phyloP scores from a whole-genome alignment of 2,797 vertebrate species.

The Streptopelia turtur region DNA sequence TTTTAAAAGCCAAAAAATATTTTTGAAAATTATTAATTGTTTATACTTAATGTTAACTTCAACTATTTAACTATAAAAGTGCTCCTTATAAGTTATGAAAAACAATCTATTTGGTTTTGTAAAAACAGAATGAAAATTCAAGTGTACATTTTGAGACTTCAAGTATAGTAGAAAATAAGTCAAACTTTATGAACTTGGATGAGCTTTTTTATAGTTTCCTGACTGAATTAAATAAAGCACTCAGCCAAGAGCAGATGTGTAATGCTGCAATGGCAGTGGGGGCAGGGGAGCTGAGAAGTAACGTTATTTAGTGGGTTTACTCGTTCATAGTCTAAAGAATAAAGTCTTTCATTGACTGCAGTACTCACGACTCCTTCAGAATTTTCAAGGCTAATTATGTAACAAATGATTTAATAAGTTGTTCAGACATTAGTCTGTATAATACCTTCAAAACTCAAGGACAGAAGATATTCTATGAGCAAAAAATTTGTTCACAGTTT shows the following conservation, averaged over 20 bases:
- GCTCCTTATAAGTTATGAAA: neutral
- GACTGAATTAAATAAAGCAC: neutral
- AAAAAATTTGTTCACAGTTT: neutral
- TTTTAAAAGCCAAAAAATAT: neutral
- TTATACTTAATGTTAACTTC: neutral
- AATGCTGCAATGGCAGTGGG: neutral
- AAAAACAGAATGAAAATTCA: neutral
- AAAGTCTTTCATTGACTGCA: slow-evolving; percentile 33
- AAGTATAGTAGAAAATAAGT: neutral
- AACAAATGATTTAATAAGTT: slow-evolving; percentile 10
- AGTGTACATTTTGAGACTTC: neutral
- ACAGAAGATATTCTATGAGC: neutral
- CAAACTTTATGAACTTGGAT: neutral
- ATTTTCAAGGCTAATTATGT: slow-evolving; percentile 52
- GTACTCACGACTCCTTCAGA: slow-evolving; percentile 17
- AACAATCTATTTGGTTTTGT: neutral
- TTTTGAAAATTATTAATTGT: neutral
- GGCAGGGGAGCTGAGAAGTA: slow-evolving; percentile 18
- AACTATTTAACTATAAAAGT: neutral
- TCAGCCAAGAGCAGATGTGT: slow-evolving; percentile 39
- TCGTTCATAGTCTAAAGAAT: neutral
- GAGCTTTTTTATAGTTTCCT: neutral
- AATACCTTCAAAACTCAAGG: neutral
- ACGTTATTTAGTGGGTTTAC: slow-evolving; percentile 20
- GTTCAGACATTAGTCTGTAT: neutral